phyloP scores from a whole-genome alignment of 2,888 invertebrate genomes.

The Rugalucina vietnamica region DNA sequence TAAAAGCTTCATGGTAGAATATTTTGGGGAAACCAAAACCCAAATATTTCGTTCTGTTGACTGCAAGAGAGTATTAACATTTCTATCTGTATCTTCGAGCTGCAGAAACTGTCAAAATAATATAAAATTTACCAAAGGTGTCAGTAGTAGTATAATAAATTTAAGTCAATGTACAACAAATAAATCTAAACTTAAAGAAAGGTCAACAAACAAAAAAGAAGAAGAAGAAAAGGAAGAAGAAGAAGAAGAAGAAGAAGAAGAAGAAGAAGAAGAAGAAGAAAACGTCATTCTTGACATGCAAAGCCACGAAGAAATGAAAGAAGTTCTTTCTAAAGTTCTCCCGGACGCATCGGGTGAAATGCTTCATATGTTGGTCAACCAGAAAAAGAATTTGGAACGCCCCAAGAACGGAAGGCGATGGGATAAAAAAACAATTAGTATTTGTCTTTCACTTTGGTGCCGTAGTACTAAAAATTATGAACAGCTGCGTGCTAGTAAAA shows the following conservation, averaged over 20 bases:
- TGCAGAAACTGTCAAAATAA: not conserved
- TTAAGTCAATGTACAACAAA: too few relatives aligned
- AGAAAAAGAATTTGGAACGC: constrained; percentile 3
- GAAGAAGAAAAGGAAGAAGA: too few relatives aligned
- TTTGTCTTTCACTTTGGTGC: constrained; percentile 15
- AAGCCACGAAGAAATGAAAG: not conserved
- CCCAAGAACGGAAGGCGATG: not conserved
- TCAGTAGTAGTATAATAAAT: too few relatives aligned
- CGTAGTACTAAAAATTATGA: not conserved
- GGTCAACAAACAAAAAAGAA: too few relatives aligned
- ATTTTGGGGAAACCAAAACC: not conserved
- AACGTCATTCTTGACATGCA: not conserved
- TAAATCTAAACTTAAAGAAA: too few relatives aligned
- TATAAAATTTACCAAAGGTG: not conserved
- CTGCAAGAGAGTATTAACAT: not conserved
- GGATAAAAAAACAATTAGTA: not conserved
- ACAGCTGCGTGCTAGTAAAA: constrained; percentile 10
- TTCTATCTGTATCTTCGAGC: not conserved
- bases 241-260: too few relatives aligned
- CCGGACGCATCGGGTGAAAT: constrained; percentile 15
- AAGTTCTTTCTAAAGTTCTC: not conserved
- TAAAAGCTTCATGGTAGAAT: not conserved
- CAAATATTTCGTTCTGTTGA: not conserved
- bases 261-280: not conserved
- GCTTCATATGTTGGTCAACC: constrained; percentile 4